Conservation (phyloP, 2,797 vertebrate genomes). For the Sphenodon punctatus region DNA sequence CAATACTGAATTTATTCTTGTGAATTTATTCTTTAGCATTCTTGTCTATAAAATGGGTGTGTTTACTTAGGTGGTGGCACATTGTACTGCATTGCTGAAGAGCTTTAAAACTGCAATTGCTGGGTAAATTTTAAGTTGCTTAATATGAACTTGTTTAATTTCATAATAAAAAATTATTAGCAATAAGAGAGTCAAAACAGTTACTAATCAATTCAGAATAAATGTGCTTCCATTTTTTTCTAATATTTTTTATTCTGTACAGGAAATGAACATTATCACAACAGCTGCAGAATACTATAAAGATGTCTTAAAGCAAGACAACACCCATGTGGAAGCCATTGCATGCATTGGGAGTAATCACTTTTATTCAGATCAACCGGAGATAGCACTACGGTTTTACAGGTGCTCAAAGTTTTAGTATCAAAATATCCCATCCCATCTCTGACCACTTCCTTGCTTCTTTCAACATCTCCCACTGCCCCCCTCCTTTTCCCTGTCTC, state of each 20-base stretch:
- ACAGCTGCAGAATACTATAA: constrained; percentile 94
- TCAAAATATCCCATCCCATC: too few relatives aligned
- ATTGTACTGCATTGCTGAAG: not conserved
- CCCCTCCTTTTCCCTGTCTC: too few relatives aligned
- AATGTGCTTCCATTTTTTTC: not conserved
- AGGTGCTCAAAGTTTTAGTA: too few relatives aligned
- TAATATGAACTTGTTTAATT: too few relatives aligned
- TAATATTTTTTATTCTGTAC: constrained; percentile 30
- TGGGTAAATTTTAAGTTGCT: not conserved
- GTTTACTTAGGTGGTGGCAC: not conserved
- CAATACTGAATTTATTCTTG: not conserved
- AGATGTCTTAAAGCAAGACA: constrained; percentile 96
- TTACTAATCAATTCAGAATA: not conserved
- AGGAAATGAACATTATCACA: constrained; percentile 95
- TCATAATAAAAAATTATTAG: too few relatives aligned
- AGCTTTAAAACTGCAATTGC: not conserved
- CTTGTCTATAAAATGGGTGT: not conserved
- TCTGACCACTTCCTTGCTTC: too few relatives aligned
- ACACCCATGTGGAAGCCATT: constrained; percentile 94
- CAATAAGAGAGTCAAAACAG: too few relatives aligned
- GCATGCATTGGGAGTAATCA: constrained; percentile 97
- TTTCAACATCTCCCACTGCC: too few relatives aligned
- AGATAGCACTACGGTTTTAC: constrained; percentile 95
- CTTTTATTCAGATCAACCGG: constrained; percentile 97
- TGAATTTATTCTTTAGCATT: not conserved